Percentiles rank a stretch among this genome's conserved stretches.
phyloP scores from a whole-genome alignment of 2,797 vertebrate genomes.

The Cossypha niveicapilla region DNA sequence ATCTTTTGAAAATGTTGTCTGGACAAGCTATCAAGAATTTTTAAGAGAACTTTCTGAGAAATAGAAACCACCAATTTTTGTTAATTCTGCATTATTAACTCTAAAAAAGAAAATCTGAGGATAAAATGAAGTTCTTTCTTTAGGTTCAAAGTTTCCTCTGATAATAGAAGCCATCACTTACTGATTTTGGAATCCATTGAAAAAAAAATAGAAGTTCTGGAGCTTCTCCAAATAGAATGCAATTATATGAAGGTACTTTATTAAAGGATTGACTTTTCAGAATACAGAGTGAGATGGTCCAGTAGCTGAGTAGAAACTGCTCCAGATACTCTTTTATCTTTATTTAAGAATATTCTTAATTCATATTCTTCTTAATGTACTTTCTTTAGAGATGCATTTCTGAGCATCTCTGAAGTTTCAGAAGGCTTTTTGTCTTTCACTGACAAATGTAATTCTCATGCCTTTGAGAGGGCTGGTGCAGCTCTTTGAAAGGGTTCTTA shows the following conservation, averaged over 20 bases:
- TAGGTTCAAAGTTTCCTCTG: background rate
- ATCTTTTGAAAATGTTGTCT: background rate
- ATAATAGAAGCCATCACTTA: background rate
- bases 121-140: background rate
- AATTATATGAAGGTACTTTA: background rate
- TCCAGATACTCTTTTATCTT: background rate
- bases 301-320: background rate
- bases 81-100: background rate
- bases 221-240: background rate
- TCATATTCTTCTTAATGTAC: background rate
- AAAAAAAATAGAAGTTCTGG: background rate
- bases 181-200: background rate
- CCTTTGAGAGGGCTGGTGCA: background rate
- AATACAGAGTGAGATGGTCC: background rate
- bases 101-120: background rate
- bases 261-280: background rate
- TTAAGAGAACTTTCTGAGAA: background rate
- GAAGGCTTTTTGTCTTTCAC: background rate
- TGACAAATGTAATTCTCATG: background rate
- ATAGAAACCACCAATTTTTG: background rate
- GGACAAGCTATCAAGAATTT: background rate
- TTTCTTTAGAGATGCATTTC: background rate
- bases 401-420: background rate
- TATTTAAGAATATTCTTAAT: background rate
- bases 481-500: background rate